Conservation (phyloP, 2,888 invertebrate genomes). For the Eudasyphora cyanicolor region DNA sequence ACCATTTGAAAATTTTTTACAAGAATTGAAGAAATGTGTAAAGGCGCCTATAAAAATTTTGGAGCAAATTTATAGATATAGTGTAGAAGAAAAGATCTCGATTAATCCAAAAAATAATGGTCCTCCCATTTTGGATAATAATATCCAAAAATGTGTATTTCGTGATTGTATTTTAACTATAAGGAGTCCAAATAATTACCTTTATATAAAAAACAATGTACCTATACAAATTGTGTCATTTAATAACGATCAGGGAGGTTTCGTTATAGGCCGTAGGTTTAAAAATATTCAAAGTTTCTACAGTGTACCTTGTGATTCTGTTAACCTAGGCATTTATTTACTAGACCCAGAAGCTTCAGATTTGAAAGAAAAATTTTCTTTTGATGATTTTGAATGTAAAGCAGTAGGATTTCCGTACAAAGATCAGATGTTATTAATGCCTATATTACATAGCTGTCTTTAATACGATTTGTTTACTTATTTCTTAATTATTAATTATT, state of each 20-base stretch:
- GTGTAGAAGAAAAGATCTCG: not conserved
- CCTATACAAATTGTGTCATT: not conserved
- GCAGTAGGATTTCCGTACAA: not conserved
- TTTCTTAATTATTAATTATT: not conserved
- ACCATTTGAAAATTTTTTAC: not conserved
- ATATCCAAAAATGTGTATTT: not conserved
- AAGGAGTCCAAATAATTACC: not conserved
- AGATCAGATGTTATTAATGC: not conserved
- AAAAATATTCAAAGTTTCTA: not conserved
- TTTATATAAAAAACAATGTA: not conserved
- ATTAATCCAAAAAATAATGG: not conserved
- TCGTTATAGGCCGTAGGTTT: slow-evolving; percentile 4
- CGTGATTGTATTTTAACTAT: not conserved
- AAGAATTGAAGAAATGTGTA: slow-evolving; percentile 4
- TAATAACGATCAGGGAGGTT: not conserved
- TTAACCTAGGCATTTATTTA: not conserved
- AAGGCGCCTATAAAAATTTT: not conserved
- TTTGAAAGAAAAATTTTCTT: not conserved
- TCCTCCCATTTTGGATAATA: not conserved
- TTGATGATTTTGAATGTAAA: not conserved
- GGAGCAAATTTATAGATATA: not conserved
- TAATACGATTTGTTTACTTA: not conserved
- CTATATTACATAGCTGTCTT: not conserved
- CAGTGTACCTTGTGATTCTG: not conserved
- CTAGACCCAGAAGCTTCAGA: not conserved